phyloP scores from a whole-genome alignment of 1,140 invertebrate species.

The Thaumetopoea pityocampa region DNA sequence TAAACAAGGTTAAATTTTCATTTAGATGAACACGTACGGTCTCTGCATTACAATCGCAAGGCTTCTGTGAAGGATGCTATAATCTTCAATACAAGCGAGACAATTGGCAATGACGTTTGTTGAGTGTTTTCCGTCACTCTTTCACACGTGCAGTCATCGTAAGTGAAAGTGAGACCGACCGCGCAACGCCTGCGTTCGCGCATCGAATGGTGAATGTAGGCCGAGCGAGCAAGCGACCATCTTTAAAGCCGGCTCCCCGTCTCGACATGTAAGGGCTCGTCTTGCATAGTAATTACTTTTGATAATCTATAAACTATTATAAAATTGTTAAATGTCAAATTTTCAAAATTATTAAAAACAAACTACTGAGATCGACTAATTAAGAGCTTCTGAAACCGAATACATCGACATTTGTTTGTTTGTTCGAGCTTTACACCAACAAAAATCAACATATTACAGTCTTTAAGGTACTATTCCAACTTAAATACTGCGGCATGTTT shows the following conservation, averaged over 20 bases:
- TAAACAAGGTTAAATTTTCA: conserved; percentile 2
- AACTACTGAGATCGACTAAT: too few relatives aligned
- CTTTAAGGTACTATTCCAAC: too few relatives aligned
- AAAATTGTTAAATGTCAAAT: too few relatives aligned
- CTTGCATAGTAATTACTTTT: conserved; percentile 33
- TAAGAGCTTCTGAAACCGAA: too few relatives aligned
- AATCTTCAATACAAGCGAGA: conserved; percentile 24
- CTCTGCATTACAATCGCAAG: conserved; percentile 14
- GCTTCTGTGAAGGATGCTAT: conserved; percentile 31
- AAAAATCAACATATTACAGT: too few relatives aligned
- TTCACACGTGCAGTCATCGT: conserved; percentile 8
- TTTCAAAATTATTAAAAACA: too few relatives aligned
- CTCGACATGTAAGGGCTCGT: conserved; percentile 50
- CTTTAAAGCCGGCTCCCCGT: conserved; percentile 59
- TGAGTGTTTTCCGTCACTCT: conserved; percentile 26
- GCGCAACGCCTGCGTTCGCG: conserved; percentile 41
- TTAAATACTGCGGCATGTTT: too few relatives aligned
- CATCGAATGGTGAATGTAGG: conserved; percentile 70
- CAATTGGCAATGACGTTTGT: conserved; percentile 33
- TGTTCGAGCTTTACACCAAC: too few relatives aligned
- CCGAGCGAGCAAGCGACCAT: conserved; percentile 64
- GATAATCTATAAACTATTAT: too few relatives aligned
- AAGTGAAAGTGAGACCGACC: conserved; percentile 45
- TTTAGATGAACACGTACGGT: conserved; percentile 2
- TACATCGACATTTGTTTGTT: too few relatives aligned